Evolutionary conservation across 1,140 invertebrate species (phyloP), one percentile per base, ranked within the genome.

Genomic region (Pseudomyrmex pallidus): DNA sequence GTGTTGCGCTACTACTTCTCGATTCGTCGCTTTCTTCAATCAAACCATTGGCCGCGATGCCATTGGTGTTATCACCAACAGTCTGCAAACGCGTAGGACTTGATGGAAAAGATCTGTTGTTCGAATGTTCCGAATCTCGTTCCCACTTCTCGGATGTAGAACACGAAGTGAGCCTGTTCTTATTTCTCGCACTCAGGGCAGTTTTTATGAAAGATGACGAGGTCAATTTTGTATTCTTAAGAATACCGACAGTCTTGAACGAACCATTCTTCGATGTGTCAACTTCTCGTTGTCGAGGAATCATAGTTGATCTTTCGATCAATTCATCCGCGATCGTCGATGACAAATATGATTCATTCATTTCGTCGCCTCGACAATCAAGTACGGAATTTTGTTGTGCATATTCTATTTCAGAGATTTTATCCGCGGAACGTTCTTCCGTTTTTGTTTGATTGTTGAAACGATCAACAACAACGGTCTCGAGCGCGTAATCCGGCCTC

Each of bases 191-290:
- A 82, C 94, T 94, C 13, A 96, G 92, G 0, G 95, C 95, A 20
- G 96, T 96, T 88, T 95, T 95, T 84, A 97, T 95, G 84, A 96
- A 96, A 0, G 95, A 95, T 0, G 96, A 95, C 44, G 96, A 96
- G 1, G 95, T 96, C n/a, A 96, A 84, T 64, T 95, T 90, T 2
- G 86, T 78, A 7, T 72, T 66, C 20, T 92, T 93, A 8, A 90
- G 57, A 35, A 87, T 85, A 12, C 70, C 70, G 10, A 87, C 44
- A 1, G 50, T 64, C 22, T 63, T 83, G n/a, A 57, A 83, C 1
- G 74, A 83, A n/a, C 82, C 82, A 4, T 86, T 82, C 22, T 54
- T 77, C 15, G 67, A 56, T 5, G 20, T 9, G 20, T 74, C 73
- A 1, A 10, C 44, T 70, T 9, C 62, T 54, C 20, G 77, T 54